Percentiles rank a stretch among this genome's conserved stretches.
phyloP scores from a whole-genome alignment of 2,888 invertebrate genomes.

The Sceliomorpha sp. region DNA sequence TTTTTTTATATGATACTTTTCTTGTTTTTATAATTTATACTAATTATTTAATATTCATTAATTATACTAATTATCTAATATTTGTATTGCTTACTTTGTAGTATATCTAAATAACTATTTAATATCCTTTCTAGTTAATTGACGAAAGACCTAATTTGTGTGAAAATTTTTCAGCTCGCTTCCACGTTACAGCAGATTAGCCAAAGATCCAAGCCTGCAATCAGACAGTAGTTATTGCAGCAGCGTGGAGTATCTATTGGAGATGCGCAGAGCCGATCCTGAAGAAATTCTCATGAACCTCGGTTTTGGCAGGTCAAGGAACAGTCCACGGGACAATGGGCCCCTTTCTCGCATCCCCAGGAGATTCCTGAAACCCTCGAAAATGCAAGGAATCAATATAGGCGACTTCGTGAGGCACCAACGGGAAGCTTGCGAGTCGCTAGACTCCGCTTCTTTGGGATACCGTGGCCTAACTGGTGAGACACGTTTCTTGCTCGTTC shows the following conservation, averaged over 20 bases:
- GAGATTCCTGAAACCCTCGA: slow-evolving; percentile 90
- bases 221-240: slow-evolving; percentile 86
- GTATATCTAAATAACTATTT: not conserved
- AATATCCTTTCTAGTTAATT: not conserved
- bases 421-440: slow-evolving; percentile 86
- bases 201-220: slow-evolving; percentile 76
- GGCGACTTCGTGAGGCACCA: slow-evolving; percentile 88
- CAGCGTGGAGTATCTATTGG: slow-evolving; percentile 90
- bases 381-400: slow-evolving; percentile 88
- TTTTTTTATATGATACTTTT: too few species aligned
- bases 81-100: too few species aligned
- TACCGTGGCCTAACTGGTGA: slow-evolving; percentile 88
- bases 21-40: too few species aligned
- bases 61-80: too few species aligned
- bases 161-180: slow-evolving; percentile 23
- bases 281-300: slow-evolving; percentile 91
- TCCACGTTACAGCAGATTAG: slow-evolving; percentile 60
- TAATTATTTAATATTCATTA: too few species aligned
- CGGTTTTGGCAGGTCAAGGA: slow-evolving; percentile 87
- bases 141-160: slow-evolving; percentile 4
- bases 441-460: slow-evolving; percentile 88
- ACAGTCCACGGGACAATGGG: slow-evolving; percentile 83
- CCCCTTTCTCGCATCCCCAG: slow-evolving; percentile 89
- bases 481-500: not conserved
- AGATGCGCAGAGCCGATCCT: slow-evolving; percentile 92